A percentile compares a stretch with the other conserved stretches of the same genome.
Conservation (phyloP, 2,797 vertebrate species). For the Acestrorhynchus altus region DNA sequence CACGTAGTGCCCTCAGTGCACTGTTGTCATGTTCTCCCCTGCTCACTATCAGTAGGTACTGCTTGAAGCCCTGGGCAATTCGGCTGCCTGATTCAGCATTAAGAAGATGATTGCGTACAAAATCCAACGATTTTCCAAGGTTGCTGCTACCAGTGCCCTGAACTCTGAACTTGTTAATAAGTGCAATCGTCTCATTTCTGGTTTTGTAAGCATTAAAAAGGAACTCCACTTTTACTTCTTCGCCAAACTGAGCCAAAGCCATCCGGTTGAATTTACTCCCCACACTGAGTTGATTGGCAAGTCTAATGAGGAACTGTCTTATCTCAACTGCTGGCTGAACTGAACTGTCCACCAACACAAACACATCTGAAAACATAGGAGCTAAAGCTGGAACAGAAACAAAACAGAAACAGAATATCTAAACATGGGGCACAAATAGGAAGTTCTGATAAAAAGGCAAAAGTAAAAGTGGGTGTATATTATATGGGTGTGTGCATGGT, state of each 20-base stretch:
- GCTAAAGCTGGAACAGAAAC: slow-evolving; percentile 68
- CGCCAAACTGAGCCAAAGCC: slow-evolving; percentile 81
- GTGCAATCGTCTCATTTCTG: slow-evolving; percentile 61
- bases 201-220: slow-evolving; percentile 71
- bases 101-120: slow-evolving; percentile 71
- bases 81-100: slow-evolving; percentile 71
- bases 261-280: slow-evolving; percentile 71
- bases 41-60: slow-evolving; percentile 79
- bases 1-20: slow-evolving; percentile 55
- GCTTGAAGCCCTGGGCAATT: slow-evolving; percentile 70
- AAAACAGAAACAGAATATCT: not conserved
- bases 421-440: not conserved
- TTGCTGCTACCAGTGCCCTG: slow-evolving; percentile 58
- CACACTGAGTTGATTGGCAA: slow-evolving; percentile 73
- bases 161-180: slow-evolving; percentile 62
- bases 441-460: too few species aligned
- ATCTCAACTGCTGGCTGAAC: slow-evolving; percentile 65
- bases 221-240: slow-evolving; percentile 73
- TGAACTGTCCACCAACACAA: slow-evolving; percentile 81
- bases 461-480: too few species aligned
- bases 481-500: not conserved
- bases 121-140: slow-evolving; percentile 73
- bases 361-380: slow-evolving; percentile 79
- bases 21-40: slow-evolving; percentile 74
- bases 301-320: slow-evolving; percentile 59